These are phyloP conservation scores for Hydrolagus affinis DNA, from an alignment of 2,113 vertebrate species.

Conservation along the genomic window DNA sequence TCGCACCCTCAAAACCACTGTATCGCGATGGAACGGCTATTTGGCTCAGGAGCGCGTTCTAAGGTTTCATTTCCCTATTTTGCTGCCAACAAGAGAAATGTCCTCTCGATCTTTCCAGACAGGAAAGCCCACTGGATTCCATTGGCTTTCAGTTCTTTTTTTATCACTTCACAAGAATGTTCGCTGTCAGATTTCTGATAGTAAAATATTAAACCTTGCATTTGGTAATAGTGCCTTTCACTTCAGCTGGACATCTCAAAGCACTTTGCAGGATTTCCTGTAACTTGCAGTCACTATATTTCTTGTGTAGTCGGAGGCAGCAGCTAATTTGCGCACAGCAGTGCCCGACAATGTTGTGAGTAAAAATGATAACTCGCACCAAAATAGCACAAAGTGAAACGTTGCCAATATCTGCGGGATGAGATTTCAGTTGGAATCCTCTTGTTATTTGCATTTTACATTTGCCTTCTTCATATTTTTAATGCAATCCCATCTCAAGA, in stretches of 20 bases:
- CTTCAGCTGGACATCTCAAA: no score
- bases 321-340: no score
- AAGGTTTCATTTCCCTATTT: not conserved
- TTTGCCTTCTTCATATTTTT: not conserved
- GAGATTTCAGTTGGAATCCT: not conserved
- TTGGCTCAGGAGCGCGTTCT: not conserved
- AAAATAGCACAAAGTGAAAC: not conserved
- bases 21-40: not conserved
- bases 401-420: not conserved
- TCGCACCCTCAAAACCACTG: no score
- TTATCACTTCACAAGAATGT: not conserved
- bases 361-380: no score
- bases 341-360: no score
- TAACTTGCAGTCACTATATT: no score
- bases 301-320: no score
- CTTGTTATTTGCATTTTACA: not conserved
- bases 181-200: not conserved
- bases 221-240: no score
- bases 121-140: not conserved
- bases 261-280: no score
- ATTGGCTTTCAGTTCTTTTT: not conserved
- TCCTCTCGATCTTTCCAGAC: not conserved
- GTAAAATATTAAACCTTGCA: no score
- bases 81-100: not conserved
- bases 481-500: not conserved